Conservation (phyloP, 2,888 invertebrate genomes). For the Lycia hirtaria region DNA sequence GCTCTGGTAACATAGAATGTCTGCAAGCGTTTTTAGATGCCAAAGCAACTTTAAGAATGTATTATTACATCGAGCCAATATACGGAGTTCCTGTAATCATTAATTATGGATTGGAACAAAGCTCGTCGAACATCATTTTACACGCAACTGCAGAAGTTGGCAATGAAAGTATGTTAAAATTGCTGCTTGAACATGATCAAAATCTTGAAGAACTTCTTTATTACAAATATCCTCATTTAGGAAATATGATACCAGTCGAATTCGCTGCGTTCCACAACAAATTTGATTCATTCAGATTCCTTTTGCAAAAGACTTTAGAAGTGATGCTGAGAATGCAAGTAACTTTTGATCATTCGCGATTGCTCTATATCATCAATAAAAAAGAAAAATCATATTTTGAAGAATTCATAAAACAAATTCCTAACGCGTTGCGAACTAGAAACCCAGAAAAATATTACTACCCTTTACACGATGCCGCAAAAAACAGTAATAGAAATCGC, state of each 20-base stretch:
- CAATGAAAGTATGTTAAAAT: constrained; percentile 73
- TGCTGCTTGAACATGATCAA: constrained; percentile 70
- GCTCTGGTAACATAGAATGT: constrained; percentile 60
- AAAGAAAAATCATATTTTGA: constrained; percentile 7
- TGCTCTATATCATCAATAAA: background rate
- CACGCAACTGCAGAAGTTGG: constrained; percentile 63
- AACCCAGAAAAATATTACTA: background rate
- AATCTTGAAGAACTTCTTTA: constrained; percentile 23
- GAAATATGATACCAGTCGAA: constrained; percentile 23
- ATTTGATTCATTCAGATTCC: constrained; percentile 54
- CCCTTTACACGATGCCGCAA: constrained; percentile 15
- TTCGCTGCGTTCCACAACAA: constrained; percentile 43
- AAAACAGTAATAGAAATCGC: constrained; percentile 7
- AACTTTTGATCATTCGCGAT: constrained; percentile 10
- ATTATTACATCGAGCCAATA: background rate
- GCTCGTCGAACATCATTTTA: constrained; percentile 19
- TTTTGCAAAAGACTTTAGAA: constrained; percentile 58
- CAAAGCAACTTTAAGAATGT: constrained; percentile 56
- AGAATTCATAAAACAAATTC: constrained; percentile 6
- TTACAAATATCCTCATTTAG: constrained; percentile 13
- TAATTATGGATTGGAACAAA: background rate
- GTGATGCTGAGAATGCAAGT: background rate
- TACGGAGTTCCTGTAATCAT: background rate
- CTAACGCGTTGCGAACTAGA: constrained; percentile 1
- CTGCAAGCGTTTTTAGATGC: constrained; percentile 65